Conservation (phyloP, 1,140 invertebrate species). For the Holcopasites calliopsidis region DNA sequence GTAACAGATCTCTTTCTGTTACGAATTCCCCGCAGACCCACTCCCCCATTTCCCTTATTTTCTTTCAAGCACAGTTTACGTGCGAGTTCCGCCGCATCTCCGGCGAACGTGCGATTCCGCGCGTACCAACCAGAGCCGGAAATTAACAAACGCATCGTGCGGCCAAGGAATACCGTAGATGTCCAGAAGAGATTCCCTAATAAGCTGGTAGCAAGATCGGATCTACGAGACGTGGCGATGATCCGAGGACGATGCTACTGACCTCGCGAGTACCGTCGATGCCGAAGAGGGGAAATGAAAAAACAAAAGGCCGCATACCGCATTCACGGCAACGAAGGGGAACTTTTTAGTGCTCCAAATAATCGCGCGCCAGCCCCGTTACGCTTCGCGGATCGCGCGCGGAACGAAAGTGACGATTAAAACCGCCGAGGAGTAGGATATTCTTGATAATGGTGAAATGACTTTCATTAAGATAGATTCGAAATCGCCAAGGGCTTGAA, state of each 20-base stretch:
- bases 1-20: too few species aligned
- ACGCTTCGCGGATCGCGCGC: conserved; percentile 53
- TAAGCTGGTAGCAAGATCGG: not conserved
- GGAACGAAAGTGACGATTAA: conserved; percentile 67
- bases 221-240: not conserved
- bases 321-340: conserved; percentile 60
- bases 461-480: too few species aligned
- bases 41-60: not conserved
- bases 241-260: not conserved
- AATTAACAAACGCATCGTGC: not conserved
- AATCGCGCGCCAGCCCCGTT: conserved; percentile 48
- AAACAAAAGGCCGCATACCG: conserved; percentile 49
- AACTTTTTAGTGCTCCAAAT: conserved; percentile 64
- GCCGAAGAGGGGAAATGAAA: conserved; percentile 36
- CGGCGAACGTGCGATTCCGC: not conserved
- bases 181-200: not conserved
- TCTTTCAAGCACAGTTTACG: too few species aligned
- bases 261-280: conserved; percentile 44
- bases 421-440: conserved; percentile 24
- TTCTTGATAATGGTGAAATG: not conserved
- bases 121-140: too few species aligned
- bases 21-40: not conserved
- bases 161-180: too few species aligned
- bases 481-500: too few species aligned
- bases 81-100: too few species aligned